These are phyloP conservation scores for Lithosia quadra DNA, from an alignment of 2,888 invertebrate species.

Conservation along the genomic window DNA sequence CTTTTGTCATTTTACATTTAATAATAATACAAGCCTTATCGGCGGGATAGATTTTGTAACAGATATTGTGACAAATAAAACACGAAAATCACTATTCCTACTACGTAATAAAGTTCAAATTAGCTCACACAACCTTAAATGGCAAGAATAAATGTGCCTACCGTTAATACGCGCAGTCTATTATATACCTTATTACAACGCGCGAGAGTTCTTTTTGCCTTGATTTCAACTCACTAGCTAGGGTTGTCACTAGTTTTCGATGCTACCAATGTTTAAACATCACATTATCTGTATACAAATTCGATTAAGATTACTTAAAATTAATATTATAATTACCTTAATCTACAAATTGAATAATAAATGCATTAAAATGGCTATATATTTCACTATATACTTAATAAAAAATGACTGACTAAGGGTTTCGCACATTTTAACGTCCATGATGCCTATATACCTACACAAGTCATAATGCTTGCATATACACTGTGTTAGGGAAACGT, in stretches of 20 bases:
- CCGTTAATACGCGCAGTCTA: not conserved
- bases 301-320: conserved; percentile 32
- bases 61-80: conserved; percentile 28
- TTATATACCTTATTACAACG: not conserved
- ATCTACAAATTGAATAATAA: conserved; percentile 53
- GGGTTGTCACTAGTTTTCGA: not conserved
- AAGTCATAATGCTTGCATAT: too few relatives aligned
- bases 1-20: conserved; percentile 62
- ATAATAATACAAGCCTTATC: conserved; percentile 40
- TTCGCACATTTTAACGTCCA: not conserved
- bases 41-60: conserved; percentile 29
- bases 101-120: not conserved
- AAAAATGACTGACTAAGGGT: conserved; percentile 19
- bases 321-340: conserved; percentile 23
- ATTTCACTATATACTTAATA: conserved; percentile 24
- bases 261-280: conserved; percentile 5
- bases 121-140: not conserved
- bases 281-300: conserved; percentile 35
- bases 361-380: conserved; percentile 67
- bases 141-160: not conserved
- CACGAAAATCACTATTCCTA: not conserved
- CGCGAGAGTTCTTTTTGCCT: not conserved
- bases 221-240: not conserved
- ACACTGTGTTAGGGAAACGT: too few relatives aligned
- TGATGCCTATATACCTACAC: too few relatives aligned